Percentiles rank a stretch among this genome's conserved stretches.
Conservation (phyloP, 2,888 invertebrate species). For the Drosophila putrida region DNA sequence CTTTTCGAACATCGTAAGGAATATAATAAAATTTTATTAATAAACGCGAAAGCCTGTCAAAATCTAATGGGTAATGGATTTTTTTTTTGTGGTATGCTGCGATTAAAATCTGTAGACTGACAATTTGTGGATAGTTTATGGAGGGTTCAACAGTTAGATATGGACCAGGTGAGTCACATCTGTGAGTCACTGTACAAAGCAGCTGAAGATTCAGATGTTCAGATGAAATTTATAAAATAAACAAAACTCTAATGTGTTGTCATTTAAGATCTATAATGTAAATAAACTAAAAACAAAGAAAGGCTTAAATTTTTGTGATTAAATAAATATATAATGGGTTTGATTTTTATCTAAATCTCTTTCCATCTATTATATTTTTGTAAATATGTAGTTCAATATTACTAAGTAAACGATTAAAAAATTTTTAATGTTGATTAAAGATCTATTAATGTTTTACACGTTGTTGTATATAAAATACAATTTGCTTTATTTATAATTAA, state of each 20-base stretch:
- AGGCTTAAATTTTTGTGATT: too few relatives aligned
- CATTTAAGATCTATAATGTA: neutral
- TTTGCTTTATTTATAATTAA: neutral
- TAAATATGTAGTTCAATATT: too few relatives aligned
- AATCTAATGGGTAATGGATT: constrained; percentile 71
- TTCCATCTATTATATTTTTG: neutral
- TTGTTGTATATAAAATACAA: neutral
- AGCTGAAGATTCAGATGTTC: constrained; percentile 23
- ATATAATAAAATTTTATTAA: constrained; percentile 74
- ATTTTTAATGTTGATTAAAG: too few relatives aligned
- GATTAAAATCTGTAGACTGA: constrained; percentile 67
- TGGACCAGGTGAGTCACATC: constrained; percentile 31
- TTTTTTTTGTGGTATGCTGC: constrained; percentile 50
- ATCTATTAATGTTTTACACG: neutral
- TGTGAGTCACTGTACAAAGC: constrained; percentile 32
- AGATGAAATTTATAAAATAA: constrained; percentile 12
- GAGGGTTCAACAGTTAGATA: constrained; percentile 23
- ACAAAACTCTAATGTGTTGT: neutral
- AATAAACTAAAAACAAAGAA: neutral
- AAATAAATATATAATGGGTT: neutral
- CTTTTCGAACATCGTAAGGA: constrained; percentile 39
- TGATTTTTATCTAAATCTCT: neutral
- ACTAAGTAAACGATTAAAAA: too few relatives aligned
- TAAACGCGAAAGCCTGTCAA: constrained; percentile 69
- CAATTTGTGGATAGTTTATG: constrained; percentile 66